Conservation (phyloP, 2,888 invertebrate genomes). For the Rutpela maculata region DNA sequence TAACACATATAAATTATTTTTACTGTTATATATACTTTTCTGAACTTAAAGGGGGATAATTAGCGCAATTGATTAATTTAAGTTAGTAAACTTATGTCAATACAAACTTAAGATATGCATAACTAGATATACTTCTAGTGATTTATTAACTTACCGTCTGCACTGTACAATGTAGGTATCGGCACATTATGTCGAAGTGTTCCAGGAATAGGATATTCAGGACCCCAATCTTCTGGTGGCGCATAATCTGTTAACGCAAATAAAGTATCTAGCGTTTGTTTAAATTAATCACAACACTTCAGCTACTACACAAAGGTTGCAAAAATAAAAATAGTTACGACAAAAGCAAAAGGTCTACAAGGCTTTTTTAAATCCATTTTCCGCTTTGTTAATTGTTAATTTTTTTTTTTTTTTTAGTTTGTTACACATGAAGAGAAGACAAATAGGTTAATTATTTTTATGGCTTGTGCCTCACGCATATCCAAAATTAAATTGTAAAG, state of each 20-base stretch:
- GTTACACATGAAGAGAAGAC: slow-evolving; percentile 31
- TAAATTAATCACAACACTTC: slow-evolving; percentile 41
- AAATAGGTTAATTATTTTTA: slow-evolving; percentile 27
- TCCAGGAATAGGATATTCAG: slow-evolving; percentile 78
- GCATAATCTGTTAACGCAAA: slow-evolving; percentile 71
- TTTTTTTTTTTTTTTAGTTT: slow-evolving; percentile 18
- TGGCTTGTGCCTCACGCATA: background rate
- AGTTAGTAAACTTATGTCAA: background rate
- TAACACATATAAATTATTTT: too few relatives aligned
- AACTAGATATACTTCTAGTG: background rate
- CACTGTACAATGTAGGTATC: slow-evolving; percentile 88
- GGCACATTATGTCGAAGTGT: slow-evolving; percentile 80
- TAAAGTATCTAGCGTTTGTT: slow-evolving; percentile 52
- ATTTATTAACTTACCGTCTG: slow-evolving; percentile 77
- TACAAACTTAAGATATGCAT: background rate
- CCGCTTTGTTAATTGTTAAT: slow-evolving; percentile 39
- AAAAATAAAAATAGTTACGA: slow-evolving; percentile 40
- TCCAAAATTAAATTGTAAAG: slow-evolving; percentile 13
- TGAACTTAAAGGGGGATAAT: too few relatives aligned
- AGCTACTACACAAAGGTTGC: slow-evolving; percentile 45
- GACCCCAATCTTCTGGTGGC: slow-evolving; percentile 79
- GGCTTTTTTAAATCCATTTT: slow-evolving; percentile 22
- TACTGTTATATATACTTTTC: too few relatives aligned
- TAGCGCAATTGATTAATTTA: background rate
- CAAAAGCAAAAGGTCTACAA: slow-evolving; percentile 45